Evolutionary conservation across 2,888 invertebrate genomes (phyloP), one percentile per base, ranked within the genome.

Genomic region (Tachina fera): DNA sequence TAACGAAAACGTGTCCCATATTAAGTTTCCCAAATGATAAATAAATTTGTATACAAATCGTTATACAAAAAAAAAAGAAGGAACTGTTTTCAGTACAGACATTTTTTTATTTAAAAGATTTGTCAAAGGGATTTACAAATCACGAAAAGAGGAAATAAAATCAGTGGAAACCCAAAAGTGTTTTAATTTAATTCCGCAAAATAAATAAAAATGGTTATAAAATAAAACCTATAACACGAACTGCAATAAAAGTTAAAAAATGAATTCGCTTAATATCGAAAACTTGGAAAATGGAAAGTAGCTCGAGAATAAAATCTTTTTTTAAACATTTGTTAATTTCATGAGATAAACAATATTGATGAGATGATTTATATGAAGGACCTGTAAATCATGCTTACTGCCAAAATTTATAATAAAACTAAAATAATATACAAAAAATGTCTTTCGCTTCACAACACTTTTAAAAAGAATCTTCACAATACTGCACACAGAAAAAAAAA

Each of bases 121-220:
- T 72, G 60, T 49, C 72, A 72, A 72, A 72, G 31, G 47, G 60
- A 60, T 22, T 72, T 60, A 13, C 53, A 72, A 72, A 56, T 56
- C 31, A 31, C 14, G 43, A 19, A 22, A 22, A 13, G 14, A 10
- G 41, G 5, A 31, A 45, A 45, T 6, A 47, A 60, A 22, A 45
- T 3, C 45, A 71, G 41, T 22, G n/a, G 8, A 58, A 71, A 16
- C 72, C 16, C 39, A 72, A 47, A 39, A 39, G 41, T 47, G 31
- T 58, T 56, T 71, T 45, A 49, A 56, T 56, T 71, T 43, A 56
- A 14, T 43, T 56, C 14, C 2, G 6, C 56, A 56, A 9, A 56
- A 22, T 1, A 56, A 41, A 11, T 10, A 70, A 70, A 70, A 70
- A 70, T 43, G 9, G 22, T 3, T 53, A 14, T 43, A 43, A 41